Evolutionary conservation across 1,140 invertebrate species (phyloP), one percentile per base, ranked within the genome.

Genomic region (Pseudoatta argentina): DNA sequence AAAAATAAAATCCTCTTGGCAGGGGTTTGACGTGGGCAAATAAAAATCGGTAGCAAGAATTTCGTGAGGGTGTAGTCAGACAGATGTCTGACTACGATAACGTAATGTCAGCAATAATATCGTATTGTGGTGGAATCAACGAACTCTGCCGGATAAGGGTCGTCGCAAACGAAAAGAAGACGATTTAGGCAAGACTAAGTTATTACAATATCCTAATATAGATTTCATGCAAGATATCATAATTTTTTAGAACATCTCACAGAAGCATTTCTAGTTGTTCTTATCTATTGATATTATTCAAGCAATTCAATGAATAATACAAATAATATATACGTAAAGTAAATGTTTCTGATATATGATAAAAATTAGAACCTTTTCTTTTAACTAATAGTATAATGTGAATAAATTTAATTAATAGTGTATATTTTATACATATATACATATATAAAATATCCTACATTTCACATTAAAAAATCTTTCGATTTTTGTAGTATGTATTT

Each of bases 111-210:
- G 81, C 78, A 85, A 86, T 86, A 78, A 89, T 89, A 72, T 87
- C 86, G 86, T 86, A 89, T 89, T 89, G 89, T 87, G 78, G 77
- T 59, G 64, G 91, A 93, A 92, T 92, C 91, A 91, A 93, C 77
- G 72, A 83, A 24, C 57, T 48, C 66, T 75, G 18, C 48, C 51
- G 39, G 66, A 87, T 72, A 59, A 88, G 72, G 78, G 78, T 88
- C 77, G 51, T 77, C 18, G 48, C 0, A 34, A 34, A 73, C 63
- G 77, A 87, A 86, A 61, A 83, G 39, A 39, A 59, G 73, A 86
- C 73, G 86, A 88, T 86, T 83, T 88, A 86, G 89, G 87, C 89
- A 88, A 85, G 89, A 73, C 82, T 30, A 79, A 57, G 59, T 79
- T 85, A 78, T 63, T 69, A 44, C 48, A 51, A 10, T 67, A 73